Percentiles rank a stretch among this genome's conserved stretches.
phyloP scores from a whole-genome alignment of 2,888 invertebrate genomes.

The Coecobrya sp. region DNA sequence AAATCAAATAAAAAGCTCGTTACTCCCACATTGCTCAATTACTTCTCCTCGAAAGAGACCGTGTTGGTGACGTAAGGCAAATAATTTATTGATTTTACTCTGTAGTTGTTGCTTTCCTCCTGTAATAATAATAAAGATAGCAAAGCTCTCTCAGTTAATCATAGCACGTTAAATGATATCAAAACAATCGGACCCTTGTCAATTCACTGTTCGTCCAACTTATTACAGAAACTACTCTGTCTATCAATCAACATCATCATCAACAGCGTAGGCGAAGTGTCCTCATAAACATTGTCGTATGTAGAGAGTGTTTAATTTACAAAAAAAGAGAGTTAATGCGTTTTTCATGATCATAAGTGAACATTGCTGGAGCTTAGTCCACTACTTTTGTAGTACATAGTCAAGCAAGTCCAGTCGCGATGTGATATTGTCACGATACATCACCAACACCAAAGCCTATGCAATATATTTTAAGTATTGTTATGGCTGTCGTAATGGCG shows the following conservation, averaged over 20 bases:
- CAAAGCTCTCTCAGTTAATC: slow-evolving; percentile 24
- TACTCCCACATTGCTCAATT: background rate
- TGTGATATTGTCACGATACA: background rate
- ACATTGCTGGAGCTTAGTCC: background rate
- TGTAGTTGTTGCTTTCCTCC: slow-evolving; percentile 1
- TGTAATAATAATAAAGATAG: slow-evolving; percentile 14
- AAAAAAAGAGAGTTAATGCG: slow-evolving; percentile 7
- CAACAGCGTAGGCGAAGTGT: background rate
- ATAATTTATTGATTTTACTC: background rate
- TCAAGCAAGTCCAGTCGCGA: background rate
- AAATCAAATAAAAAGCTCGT: slow-evolving; percentile 34
- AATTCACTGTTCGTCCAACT: background rate
- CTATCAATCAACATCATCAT: slow-evolving; percentile 10
- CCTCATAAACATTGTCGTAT: background rate
- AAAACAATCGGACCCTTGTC: slow-evolving; percentile 5
- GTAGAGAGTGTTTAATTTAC: slow-evolving; percentile 10
- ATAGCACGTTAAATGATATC: background rate
- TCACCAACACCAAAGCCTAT: background rate
- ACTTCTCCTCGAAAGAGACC: background rate
- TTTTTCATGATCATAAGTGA: slow-evolving; percentile 11
- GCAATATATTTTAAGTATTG: slow-evolving; percentile 19
- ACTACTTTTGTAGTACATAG: background rate
- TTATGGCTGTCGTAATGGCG: slow-evolving; percentile 26
- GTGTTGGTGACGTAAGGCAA: background rate
- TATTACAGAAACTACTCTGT: background rate